phyloP scores from a whole-genome alignment of 1,140 invertebrate species.

The Homalodisca vitripennis region DNA sequence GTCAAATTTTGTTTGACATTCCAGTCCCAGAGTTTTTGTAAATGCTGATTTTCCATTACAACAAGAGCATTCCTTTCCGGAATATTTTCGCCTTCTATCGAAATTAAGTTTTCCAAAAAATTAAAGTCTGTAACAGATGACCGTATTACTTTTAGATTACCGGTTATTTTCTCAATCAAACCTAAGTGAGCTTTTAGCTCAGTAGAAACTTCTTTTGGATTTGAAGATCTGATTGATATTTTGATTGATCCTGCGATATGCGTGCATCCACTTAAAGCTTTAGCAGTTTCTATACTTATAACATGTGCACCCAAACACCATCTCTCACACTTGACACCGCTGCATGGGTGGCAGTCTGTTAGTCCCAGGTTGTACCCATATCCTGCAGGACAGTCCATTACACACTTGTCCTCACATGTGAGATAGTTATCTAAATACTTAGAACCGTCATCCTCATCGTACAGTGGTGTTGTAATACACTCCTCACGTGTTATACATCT shows the following conservation, averaged over 20 bases:
- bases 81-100: constrained; percentile 68
- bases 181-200: constrained; percentile 73
- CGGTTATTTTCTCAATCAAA: constrained; percentile 73
- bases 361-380: constrained; percentile 47
- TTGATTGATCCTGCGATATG: constrained; percentile 68
- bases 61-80: constrained; percentile 63
- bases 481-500: constrained; percentile 72
- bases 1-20: constrained; percentile 47
- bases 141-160: constrained; percentile 75
- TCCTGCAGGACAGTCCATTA: constrained; percentile 71
- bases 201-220: constrained; percentile 50
- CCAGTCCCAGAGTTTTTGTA: constrained; percentile 86
- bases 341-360: constrained; percentile 6
- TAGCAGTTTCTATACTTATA: constrained; percentile 69
- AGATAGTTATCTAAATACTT: constrained; percentile 28
- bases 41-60: constrained; percentile 87
- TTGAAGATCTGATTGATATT: constrained; percentile 69
- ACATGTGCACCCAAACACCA: constrained; percentile 66
- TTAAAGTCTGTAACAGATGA: constrained; percentile 78
- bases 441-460: not conserved
- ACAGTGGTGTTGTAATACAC: constrained; percentile 60
- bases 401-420: constrained; percentile 62
- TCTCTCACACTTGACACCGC: constrained; percentile 55
- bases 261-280: constrained; percentile 79
- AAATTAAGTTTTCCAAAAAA: constrained; percentile 76